These are phyloP conservation scores for Agrochola circellaris DNA, from an alignment of 2,888 invertebrate genomes.

Conservation along the genomic window DNA sequence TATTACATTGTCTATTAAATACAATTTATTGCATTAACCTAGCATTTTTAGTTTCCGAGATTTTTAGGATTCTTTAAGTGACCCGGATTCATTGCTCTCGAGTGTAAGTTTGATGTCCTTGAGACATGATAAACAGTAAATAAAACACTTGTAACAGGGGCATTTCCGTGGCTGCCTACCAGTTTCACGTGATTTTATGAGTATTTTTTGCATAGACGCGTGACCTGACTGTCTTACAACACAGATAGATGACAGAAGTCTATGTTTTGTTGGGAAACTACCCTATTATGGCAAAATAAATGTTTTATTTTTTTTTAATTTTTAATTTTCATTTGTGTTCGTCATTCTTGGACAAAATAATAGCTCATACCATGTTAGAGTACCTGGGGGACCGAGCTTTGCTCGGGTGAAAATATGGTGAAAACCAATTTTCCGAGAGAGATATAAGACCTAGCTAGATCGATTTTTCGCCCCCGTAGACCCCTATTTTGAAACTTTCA, in stretches of 20 bases:
- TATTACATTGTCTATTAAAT: no score
- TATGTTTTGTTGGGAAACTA: neutral
- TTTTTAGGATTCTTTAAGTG: no score
- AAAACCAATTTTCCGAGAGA: no score
- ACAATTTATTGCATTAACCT: no score
- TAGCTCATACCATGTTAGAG: neutral
- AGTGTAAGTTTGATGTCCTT: constrained; percentile 15
- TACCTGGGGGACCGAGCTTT: no score
- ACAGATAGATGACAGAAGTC: neutral
- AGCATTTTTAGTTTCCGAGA: no score
- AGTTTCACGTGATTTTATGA: constrained; percentile 45
- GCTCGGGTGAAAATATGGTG: no score
- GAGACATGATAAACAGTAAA: constrained; percentile 13
- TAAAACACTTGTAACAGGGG: constrained; percentile 22
- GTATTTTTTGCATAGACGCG: constrained; percentile 42
- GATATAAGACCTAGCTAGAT: no score
- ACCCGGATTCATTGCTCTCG: no score
- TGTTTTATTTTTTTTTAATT: neutral
- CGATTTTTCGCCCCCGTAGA: no score
- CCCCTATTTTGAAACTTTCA: no score
- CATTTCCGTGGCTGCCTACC: constrained; percentile 8
- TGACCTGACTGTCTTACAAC: constrained; percentile 13
- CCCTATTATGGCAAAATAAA: neutral
- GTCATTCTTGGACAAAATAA: neutral
- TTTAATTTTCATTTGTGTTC: neutral